Evolutionary conservation across 2,113 vertebrate genomes (phyloP).

Genomic region (Aepyceros melampus): DNA sequence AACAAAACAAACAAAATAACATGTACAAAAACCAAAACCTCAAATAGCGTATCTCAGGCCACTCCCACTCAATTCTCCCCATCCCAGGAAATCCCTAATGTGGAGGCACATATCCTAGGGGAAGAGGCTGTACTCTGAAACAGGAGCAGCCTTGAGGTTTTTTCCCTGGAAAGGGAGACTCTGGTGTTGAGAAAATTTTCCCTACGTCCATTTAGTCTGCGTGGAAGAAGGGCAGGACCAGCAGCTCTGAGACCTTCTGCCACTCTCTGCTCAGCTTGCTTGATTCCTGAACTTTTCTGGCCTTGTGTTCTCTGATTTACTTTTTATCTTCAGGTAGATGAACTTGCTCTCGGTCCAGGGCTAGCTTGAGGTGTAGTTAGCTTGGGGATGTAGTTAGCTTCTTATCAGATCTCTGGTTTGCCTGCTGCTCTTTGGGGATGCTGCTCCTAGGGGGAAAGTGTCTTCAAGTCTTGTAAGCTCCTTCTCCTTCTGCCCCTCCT

Average conservation of each 20-base stretch:
- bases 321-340: constrained; percentile 40
- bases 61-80: not conserved
- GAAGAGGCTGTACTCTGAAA: not conserved
- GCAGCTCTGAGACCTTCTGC: not conserved
- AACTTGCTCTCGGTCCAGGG: constrained; percentile 6
- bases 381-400: constrained; percentile 15
- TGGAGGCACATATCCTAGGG: not conserved
- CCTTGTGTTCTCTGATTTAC: not conserved
- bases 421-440: not conserved
- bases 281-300: not conserved
- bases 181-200: not conserved
- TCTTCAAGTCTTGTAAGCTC: constrained; percentile 7
- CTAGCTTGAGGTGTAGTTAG: not conserved
- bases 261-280: not conserved
- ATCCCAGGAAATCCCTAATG: not conserved
- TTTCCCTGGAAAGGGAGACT: not conserved
- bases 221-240: not conserved
- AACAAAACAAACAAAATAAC: not conserved
- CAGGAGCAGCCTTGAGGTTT: not conserved
- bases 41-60: not conserved
- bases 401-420: constrained; percentile 23
- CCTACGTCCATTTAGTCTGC: not conserved
- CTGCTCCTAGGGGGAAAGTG: not conserved
- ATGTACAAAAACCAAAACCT: not conserved
- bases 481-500: constrained; percentile 50